Evolutionary conservation across 2,797 vertebrate genomes (phyloP).

Genomic region (Austrolebias charrua): DNA sequence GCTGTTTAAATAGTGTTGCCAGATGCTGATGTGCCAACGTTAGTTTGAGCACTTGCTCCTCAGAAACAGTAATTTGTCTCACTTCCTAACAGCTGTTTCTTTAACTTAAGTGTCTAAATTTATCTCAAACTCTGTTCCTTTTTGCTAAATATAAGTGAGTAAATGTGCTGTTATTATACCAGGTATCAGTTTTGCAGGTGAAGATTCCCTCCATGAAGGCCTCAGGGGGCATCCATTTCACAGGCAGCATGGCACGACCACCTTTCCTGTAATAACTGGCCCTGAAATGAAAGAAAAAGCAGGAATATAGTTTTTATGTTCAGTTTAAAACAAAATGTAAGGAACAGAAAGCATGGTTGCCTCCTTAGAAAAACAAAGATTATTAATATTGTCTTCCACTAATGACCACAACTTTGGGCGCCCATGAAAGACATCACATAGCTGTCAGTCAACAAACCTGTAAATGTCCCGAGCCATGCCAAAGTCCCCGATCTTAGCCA

Average conservation of each 20-base stretch:
- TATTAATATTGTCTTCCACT: slow-evolving; percentile 5
- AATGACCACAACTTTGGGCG: slow-evolving; percentile 13
- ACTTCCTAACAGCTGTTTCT: too few species aligned
- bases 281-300: slow-evolving; percentile 62
- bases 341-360: neutral
- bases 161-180: slow-evolving; percentile 72
- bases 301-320: neutral
- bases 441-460: slow-evolving; percentile 70
- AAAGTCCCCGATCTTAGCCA: slow-evolving; percentile 94
- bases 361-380: slow-evolving; percentile 16
- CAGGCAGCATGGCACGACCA: slow-evolving; percentile 89
- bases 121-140: too few species aligned
- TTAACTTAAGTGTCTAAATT: too few species aligned
- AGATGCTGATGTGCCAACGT: too few species aligned
- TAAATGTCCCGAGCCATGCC: slow-evolving; percentile 95
- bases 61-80: too few species aligned
- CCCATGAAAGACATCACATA: neutral
- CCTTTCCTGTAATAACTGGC: slow-evolving; percentile 93
- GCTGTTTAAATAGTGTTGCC: too few species aligned
- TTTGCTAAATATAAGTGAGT: too few species aligned
- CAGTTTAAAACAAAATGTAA: too few species aligned
- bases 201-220: slow-evolving; percentile 95
- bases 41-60: too few species aligned
- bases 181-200: slow-evolving; percentile 94
- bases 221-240: slow-evolving; percentile 95